Percentiles rank a stretch among this genome's conserved stretches.
Evolutionary conservation across 2,113 vertebrate genomes (phyloP).

Genomic region (Xenopus laevis): DNA sequence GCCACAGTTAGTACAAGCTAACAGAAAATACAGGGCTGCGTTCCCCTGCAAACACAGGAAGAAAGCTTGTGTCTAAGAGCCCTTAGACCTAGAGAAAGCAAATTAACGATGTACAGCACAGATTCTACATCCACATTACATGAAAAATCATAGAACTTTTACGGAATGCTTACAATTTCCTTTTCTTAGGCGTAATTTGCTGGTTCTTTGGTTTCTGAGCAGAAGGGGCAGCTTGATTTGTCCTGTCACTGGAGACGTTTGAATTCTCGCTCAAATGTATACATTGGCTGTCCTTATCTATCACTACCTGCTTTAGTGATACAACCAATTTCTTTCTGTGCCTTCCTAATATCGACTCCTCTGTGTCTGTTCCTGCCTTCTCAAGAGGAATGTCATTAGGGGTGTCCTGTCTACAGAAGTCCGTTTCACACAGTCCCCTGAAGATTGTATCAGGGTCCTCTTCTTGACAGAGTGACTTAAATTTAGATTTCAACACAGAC

Average conservation of each 20-base stretch:
- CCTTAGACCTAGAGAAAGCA: too few species aligned
- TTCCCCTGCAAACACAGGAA: too few species aligned
- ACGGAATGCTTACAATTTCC: slow-evolving; percentile 3
- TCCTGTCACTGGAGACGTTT: slow-evolving; percentile 47
- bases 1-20: too few species aligned
- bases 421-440: slow-evolving; percentile 68
- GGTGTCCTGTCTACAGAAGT: slow-evolving; percentile 46
- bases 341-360: not conserved
- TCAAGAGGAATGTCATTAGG: not conserved
- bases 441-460: slow-evolving; percentile 58
- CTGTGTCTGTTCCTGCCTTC: not conserved
- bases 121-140: too few species aligned
- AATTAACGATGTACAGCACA: too few species aligned
- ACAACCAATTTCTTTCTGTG: not conserved
- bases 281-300: slow-evolving; percentile 65
- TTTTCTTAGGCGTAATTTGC: slow-evolving; percentile 3
- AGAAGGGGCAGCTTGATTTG: slow-evolving; percentile 28
- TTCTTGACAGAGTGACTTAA: slow-evolving; percentile 60
- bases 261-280: slow-evolving; percentile 37
- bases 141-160: too few species aligned
- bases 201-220: slow-evolving; percentile 48
- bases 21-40: too few species aligned
- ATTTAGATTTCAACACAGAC: slow-evolving; percentile 68
- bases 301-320: slow-evolving; percentile 66
- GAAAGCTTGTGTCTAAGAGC: too few species aligned